Conservation (phyloP, 1,140 invertebrate species). For the Pararge aegeria region DNA sequence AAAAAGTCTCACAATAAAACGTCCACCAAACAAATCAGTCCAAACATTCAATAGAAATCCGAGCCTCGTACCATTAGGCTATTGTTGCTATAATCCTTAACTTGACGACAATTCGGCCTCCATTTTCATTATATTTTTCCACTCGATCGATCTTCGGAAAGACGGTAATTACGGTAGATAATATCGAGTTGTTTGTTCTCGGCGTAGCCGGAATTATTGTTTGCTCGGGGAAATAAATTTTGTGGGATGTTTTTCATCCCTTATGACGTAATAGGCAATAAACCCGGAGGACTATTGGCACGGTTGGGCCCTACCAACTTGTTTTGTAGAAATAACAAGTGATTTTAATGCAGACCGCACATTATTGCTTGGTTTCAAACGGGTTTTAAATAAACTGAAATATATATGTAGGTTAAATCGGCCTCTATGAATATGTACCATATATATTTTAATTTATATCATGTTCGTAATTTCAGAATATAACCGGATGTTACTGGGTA, state of each 20-base stretch:
- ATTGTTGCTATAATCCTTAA: slow-evolving; percentile 11
- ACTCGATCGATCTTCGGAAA: slow-evolving; percentile 22
- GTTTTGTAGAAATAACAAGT: too few species aligned
- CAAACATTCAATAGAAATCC: slow-evolving; percentile 6
- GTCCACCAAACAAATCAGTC: background rate
- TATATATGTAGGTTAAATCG: too few species aligned
- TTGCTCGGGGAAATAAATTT: slow-evolving; percentile 23
- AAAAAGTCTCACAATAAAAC: background rate
- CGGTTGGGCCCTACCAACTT: background rate
- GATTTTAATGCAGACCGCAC: too few species aligned
- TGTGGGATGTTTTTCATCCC: slow-evolving; percentile 18
- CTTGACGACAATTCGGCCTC: slow-evolving; percentile 7
- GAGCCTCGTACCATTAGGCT: slow-evolving; percentile 5
- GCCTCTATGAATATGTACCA: too few species aligned
- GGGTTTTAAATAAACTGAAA: too few species aligned
- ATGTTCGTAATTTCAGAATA: too few species aligned
- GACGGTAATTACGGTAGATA: slow-evolving; percentile 28
- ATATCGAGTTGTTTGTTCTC: slow-evolving; percentile 21
- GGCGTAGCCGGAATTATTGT: slow-evolving; percentile 17
- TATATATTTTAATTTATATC: too few species aligned
- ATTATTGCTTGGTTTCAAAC: too few species aligned
- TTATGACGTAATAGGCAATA: slow-evolving; percentile 17
- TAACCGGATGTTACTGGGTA: too few species aligned
- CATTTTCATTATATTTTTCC: slow-evolving; percentile 16
- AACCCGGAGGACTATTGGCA: background rate